Base-by-base conservation (phyloP, 2,113 vertebrate species). In the Eidolon helvum region DNA sequence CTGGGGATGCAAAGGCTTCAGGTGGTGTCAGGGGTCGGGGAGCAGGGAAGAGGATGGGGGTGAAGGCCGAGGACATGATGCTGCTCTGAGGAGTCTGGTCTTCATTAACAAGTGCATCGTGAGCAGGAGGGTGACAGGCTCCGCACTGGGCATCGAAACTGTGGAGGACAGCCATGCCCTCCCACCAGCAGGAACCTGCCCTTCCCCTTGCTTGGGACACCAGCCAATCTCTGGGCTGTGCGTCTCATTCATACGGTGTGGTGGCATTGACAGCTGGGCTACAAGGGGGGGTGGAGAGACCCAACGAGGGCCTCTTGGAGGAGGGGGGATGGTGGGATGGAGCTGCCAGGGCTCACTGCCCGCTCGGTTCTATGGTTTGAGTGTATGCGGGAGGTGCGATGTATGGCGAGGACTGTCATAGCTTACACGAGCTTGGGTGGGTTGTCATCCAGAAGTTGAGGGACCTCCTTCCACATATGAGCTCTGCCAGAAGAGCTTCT, bases 371-470 rank as follows among this genome's bases (percentile, higher is more conserved):
- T 7, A 5, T 35, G 30, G 30, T 22, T 19, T 14, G 26, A 16
- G 33, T 63, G 4, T 24, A 0, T 5, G 5, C 10, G 30, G 21
- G 63, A 10, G 22, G 16, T 4, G 2, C 4, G 1, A 38, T 2
- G 1, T 1, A 0, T 18, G 57, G 26, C 1, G 1, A 59, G 65
- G 57, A 26, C 40, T 0, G 8, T 0, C 12, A 1, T 10, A 45
- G 61, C 38, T 3, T 26, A 26, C 33, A 38, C 12, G 40, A n/a
- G 12, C 30, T 3, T 0, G 26, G 68, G 48, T 2, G 0, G 2
- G 33, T 24, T 2, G 2, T 16, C 15, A 28, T 19, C 35, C 40
- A 43, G 69, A 69, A 26, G 5, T 19, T 2, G 28, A 43, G 26
- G 24, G 78, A 2, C 30, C 21, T 30, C 24, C 26, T 72, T 50